Base-by-base conservation (phyloP, 1,140 invertebrate species). In the Neoseiulus cucumeris region DNA sequence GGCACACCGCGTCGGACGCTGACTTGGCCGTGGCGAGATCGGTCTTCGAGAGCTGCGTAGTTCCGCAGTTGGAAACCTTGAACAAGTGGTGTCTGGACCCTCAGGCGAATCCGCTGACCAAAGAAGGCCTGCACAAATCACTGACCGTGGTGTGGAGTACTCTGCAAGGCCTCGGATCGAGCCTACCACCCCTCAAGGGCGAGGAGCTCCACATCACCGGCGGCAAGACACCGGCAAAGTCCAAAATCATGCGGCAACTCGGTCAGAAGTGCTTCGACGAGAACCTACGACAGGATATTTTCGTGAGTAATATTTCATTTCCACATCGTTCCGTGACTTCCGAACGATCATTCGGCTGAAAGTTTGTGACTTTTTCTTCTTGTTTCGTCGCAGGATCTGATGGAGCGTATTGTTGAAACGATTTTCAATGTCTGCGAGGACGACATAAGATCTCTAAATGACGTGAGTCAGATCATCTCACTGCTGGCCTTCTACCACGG, bases 1-100 rank as follows among this genome's bases (percentile, higher is more conserved):
- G 87, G 87, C 86, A 89, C 72, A 75, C 83, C 18, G 88, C 90
- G 0, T 79, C 76, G 22, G 74, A 80, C 22, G 80, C 83, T 65
- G 89, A 91, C 74, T 78, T 86, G 0, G 72, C 74, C 7, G 81
- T 80, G 68, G 80, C 83, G 5, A 80, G 84, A 69, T 74, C 78
- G 69, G 68, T 92, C 0, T 68, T 79, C 0, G 64, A 77, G 39
- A 65, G 78, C 69, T 88, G 87, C 73, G 71, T 87, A 39, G 68
- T 77, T 1, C 73, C 76, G 0, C 79, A 82, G 72, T 68, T 85
- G 44, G 69, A 76, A 1, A 75, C 73, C 42, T 73, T 87, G 30
- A 72, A 80, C 29, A 72, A 76, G 29, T 81, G 80, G 70, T 77
- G 78, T 33, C 66, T 71, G 22, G 68, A 59, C 22, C 51, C 51